These are phyloP conservation scores for Coenonympha glycerion DNA, from an alignment of 2,888 invertebrate genomes.

Conservation along the genomic window DNA sequence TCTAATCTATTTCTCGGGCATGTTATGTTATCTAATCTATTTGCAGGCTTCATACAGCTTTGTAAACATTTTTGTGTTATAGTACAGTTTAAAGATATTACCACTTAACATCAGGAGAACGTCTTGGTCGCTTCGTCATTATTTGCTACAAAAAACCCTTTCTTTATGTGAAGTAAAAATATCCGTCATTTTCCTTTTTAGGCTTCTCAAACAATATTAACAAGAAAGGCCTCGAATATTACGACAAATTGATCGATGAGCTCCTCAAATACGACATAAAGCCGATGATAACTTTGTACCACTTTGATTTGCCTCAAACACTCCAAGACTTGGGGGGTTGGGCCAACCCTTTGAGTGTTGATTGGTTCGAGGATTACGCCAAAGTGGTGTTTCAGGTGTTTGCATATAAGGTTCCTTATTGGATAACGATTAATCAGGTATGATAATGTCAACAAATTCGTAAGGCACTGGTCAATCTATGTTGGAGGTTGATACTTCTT, in stretches of 20 bases:
- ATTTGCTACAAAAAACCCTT: not conserved
- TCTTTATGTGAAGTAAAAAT: not conserved
- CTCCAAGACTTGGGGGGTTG: conserved; percentile 58
- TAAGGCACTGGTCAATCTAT: too few relatives aligned
- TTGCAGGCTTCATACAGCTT: too few relatives aligned
- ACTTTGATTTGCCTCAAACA: conserved; percentile 54
- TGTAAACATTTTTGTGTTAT: too few relatives aligned
- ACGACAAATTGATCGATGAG: conserved; percentile 74
- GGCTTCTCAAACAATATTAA: conserved; percentile 52
- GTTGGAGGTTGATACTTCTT: too few relatives aligned
- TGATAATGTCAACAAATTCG: too few relatives aligned
- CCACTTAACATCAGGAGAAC: too few relatives aligned
- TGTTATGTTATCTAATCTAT: too few relatives aligned
- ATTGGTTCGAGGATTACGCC: conserved; percentile 71
- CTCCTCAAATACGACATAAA: conserved; percentile 48
- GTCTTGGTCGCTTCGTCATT: too few relatives aligned
- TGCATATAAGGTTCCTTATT: conserved; percentile 69
- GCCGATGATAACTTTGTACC: conserved; percentile 54
- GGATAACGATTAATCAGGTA: conserved; percentile 80
- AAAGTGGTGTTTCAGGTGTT: conserved; percentile 56
- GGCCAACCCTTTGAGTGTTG: conserved; percentile 41
- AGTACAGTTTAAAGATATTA: too few relatives aligned
- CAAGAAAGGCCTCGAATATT: conserved; percentile 65
- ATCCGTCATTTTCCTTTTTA: conserved; percentile 24
- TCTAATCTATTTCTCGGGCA: too few relatives aligned